A percentile compares a stretch with the other conserved stretches of the same genome.
These are phyloP conservation scores for Peromyscus californicus DNA, from an alignment of 2,113 vertebrate genomes.

Conservation along the genomic window DNA sequence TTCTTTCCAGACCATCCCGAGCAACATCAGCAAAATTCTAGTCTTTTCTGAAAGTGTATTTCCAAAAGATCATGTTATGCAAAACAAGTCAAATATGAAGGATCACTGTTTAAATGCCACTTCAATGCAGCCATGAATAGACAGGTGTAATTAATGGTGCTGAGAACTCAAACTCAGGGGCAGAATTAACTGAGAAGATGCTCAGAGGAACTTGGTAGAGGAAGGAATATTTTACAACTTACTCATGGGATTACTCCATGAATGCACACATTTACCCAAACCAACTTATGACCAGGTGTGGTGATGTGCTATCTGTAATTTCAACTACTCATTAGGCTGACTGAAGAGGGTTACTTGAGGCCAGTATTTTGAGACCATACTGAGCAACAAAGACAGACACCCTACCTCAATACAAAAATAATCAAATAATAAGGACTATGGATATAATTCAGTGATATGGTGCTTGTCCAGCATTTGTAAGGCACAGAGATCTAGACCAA, in stretches of 20 bases:
- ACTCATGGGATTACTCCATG: not conserved
- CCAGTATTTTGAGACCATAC: not conserved
- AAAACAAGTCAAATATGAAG: not conserved
- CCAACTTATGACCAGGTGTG: not conserved
- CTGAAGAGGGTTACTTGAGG: not conserved
- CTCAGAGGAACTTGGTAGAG: not conserved
- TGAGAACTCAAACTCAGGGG: not conserved
- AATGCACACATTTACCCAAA: not conserved
- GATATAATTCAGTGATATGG: not conserved
- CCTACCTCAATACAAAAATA: not conserved
- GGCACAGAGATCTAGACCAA: not conserved
- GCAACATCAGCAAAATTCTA: not conserved
- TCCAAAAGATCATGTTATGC: not conserved
- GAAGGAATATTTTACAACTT: not conserved
- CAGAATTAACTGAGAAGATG: not conserved
- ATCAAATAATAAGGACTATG: not conserved
- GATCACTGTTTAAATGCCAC: not conserved
- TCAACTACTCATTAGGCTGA: not conserved
- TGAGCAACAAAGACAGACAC: not conserved
- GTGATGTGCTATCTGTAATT: not conserved
- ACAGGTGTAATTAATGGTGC: not conserved
- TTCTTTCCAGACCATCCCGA: not conserved
- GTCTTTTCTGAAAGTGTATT: not conserved
- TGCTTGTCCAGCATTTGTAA: not conserved
- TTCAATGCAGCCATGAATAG: not conserved